Base-by-base conservation (phyloP, 2,888 invertebrate species). In the Theretra japonica region DNA sequence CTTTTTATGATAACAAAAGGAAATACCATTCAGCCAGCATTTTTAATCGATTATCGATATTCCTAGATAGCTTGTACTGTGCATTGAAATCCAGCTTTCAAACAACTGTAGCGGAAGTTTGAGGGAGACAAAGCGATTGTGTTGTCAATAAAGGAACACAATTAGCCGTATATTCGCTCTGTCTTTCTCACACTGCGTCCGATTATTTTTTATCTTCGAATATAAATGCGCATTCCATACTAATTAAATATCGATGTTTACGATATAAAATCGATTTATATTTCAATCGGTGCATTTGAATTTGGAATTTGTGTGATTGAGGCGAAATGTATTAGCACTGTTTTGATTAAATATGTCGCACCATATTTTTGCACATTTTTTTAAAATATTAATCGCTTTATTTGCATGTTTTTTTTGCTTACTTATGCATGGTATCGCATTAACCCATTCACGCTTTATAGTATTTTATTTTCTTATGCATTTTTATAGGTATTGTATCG, bases 301-400 rank as follows among this genome's bases (percentile, higher is more conserved):
- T 56, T 23, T 65, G 48, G 72, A 62, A 56, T 68, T 56, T 68
- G 73, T 75, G 69, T 75, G 75, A 74, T 76, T 75, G 75, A 75
- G 75, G 73, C 70, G 59, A 68, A 57, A 70, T 50, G 25, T 73
- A 65, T 33, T 56, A 50, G 50, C 62, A 60, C 68, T 25, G 25
- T 69, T 68, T n/a, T n/a, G n/a, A n/a, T 2, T 62, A 71, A 23
- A 68, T 48, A 58, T 58, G 48, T 41, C 21, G 59, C 60, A 70
- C 60, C 21, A 30, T 8, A 30, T 4, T 53, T 62, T 21, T 62
- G 21, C 60, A 60, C 8, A 21, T 50, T 62, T 60, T 53, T 62
- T 41, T 48, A n/a, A n/a, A 25, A 33, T 70, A 41, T 48, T 23
- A 7, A 68, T 25, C 28, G 23, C 53, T 53, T 19, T 15, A 33